Evolutionary conservation across 2,113 vertebrate species (phyloP), one percentile per base, ranked within the genome.

Genomic region (Lethenteron camtschaticum): DNA sequence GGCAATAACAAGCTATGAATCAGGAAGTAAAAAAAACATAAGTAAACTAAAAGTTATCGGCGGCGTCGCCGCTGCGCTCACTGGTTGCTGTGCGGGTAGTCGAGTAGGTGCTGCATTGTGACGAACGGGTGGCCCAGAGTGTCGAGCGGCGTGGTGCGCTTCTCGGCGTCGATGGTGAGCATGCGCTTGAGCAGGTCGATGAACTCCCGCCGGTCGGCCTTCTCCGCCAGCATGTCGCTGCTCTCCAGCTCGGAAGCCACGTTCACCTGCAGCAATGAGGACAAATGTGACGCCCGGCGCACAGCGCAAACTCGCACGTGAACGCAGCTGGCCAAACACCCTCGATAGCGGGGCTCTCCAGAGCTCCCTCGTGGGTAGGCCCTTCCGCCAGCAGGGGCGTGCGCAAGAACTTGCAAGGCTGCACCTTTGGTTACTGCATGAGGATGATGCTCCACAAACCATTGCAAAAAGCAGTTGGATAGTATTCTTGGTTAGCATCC

Each of bases 131-230:
- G 92, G 83, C 87, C 94, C 79, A 99, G 87, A 4, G 94, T 95
- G 80, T 99, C 94, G 1, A 96, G 90, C 2, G 94, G 92, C 10
- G 89, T 95, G 84, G 95, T 87, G 78, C 94, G 87, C 82, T 97
- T 97, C 79, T 99, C 94, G 0, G 90, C 90, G 2, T 97, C 94
- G 41, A 97, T 96, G 70, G 92, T 97, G 81, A 97, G 79, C 94
- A 97, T 99, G 82, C 95, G 96, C 79, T 92, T 97, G 68, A 99
- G 76, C 80, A 99, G 78, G 81, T 99, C 94, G 58, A 99, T 99
- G 77, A 99, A 99, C 81, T 99, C 94, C 74, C 91, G 82, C 74
- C 94, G 81, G 82, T 99, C 94, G 0, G 91, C 89, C 81, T 99
- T 96, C 78, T 99, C 94, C 41, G 89, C 89, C 81, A 97, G 78